Base-by-base conservation (phyloP, 64 coral and sea anemone species). In the Acropora yongei region DNA sequence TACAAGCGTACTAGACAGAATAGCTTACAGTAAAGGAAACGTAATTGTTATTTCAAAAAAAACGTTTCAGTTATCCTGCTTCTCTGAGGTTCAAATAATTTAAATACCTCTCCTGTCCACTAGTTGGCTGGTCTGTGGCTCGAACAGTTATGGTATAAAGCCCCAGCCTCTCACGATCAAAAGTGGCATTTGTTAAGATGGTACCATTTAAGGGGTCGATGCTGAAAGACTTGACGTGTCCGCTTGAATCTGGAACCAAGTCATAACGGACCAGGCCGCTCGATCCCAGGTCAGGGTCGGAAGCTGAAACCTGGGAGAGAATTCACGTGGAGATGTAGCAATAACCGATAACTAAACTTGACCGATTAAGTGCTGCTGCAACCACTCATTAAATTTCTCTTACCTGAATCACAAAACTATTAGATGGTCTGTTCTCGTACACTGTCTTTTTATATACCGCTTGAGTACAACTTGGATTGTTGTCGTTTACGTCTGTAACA, bases 401-500 rank as follows among this genome's bases (percentile, higher is more conserved):
- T 77, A 97, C 95, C 88, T 94, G 77, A 3, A 87, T 13, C 8
- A 97, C 90, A 89, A 89, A 89, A 42, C 88, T 93, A 85, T 77
- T 79, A 74, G 71, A 88, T 69, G 83, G 19, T 61, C 76, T 89
- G 76, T 98, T 98, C 75, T 98, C 96, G 7, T 58, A 16, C 42
- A 98, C 84, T 41, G 90, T 98, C 48, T 67, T 88, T 13, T 19
- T 90, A 48, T 98, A 98, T 47, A 88, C 80, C 9, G 90, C 68
- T 76, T 88, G 88, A 40, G 80, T 55, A 60, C 90, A 98, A 14
- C 80, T 77, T 20, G 96, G 96, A 7, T 95, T 95, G 58, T 98
- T 98, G 84, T 98, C 96, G 39, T 98, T 98, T 8, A 98, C 88
- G 50, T 98, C 96, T 46, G 96, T 95, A 9, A 98, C 91, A 44